Conservation (phyloP, 2,888 invertebrate species). For the Archaeoteleia sp. region DNA sequence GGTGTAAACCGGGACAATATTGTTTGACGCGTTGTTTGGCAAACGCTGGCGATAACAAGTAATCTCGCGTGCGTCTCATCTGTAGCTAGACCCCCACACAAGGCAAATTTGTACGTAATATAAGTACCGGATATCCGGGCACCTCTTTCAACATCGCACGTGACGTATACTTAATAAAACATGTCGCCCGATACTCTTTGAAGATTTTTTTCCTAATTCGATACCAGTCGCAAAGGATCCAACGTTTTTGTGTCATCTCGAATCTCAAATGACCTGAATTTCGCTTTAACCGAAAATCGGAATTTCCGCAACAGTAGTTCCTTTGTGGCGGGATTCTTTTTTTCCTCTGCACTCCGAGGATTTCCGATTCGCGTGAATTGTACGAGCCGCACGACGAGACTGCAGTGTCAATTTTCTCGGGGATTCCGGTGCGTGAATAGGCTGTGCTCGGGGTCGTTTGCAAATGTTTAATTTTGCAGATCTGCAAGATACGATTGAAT, state of each 20-base stretch:
- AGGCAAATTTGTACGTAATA: too few species aligned
- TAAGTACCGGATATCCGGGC: slow-evolving; percentile 16
- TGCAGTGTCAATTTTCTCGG: slow-evolving; percentile 29
- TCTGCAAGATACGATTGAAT: slow-evolving; percentile 18
- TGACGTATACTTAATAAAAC: slow-evolving; percentile 35
- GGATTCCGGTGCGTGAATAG: slow-evolving; percentile 6
- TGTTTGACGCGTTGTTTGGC: too few species aligned
- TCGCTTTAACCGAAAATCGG: slow-evolving; percentile 40
- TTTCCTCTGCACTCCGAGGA: slow-evolving; percentile 4
- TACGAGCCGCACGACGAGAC: slow-evolving; percentile 12
- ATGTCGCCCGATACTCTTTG: slow-evolving; percentile 26
- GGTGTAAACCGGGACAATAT: too few species aligned
- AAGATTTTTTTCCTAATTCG: slow-evolving; percentile 32
- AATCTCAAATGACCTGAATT: slow-evolving; percentile 41
- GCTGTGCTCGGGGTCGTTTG: neutral
- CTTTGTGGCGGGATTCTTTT: slow-evolving; percentile 27
- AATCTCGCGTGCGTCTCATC: too few species aligned
- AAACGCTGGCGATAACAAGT: too few species aligned
- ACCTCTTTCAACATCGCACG: slow-evolving; percentile 23
- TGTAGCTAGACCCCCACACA: too few species aligned
- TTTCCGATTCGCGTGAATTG: slow-evolving; percentile 25
- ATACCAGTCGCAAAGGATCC: slow-evolving; percentile 35
- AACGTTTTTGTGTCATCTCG: slow-evolving; percentile 40
- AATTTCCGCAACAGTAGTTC: slow-evolving; percentile 39
- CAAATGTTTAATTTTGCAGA: slow-evolving; percentile 30